Base-by-base conservation (phyloP, 1,140 invertebrate species). In the Pissodes strobi region DNA sequence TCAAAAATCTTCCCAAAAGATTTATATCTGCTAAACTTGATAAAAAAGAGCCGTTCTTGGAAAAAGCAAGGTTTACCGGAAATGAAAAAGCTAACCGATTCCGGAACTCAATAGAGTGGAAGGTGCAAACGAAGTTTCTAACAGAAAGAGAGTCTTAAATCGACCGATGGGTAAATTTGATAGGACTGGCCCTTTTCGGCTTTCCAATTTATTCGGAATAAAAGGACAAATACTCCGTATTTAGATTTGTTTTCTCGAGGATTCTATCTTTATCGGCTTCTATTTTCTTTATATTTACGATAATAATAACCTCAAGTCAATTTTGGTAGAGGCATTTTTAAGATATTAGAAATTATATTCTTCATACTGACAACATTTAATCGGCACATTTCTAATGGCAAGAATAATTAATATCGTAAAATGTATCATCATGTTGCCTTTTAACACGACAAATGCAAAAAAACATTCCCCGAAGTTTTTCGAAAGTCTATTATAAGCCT, bases 401-500 rank as follows among this genome's bases (percentile, higher is more conserved):
- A 39, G n/a, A 39, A 13, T 6, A 39, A n/a, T 39, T 3, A 39
- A 13, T 13, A 6, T n/a, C n/a, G n/a, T n/a, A n/a, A 46, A 10
- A 46, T 46, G 18, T 46, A 46, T 46, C 43, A 46, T 46, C 10
- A 22, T 46, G 21, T 46, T 46, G 43, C 12, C 18, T 46, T 18
- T 46, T 22, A 18, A 46, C 43, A 21, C 43, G 21, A 15, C 43
- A 22, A 46, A 46, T 10, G 5, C 4, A 15, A 22, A 46, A 46
- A 46, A 46, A 15, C 17, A 10, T 21, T 46, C 43, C 17, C 17
- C 4, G 21, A 46, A 21, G 17, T 34, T 52, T 52, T 52, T n/a
- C 10, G 49, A 12, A 34, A 52, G 23, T 52, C 25, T 52, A 52
- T 52, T 52, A 52, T 52, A 27, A 27, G 49, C 49, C 49, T 15